Evolutionary conservation across 1,140 invertebrate genomes (phyloP).

Genomic region (Drosophila simulans): DNA sequence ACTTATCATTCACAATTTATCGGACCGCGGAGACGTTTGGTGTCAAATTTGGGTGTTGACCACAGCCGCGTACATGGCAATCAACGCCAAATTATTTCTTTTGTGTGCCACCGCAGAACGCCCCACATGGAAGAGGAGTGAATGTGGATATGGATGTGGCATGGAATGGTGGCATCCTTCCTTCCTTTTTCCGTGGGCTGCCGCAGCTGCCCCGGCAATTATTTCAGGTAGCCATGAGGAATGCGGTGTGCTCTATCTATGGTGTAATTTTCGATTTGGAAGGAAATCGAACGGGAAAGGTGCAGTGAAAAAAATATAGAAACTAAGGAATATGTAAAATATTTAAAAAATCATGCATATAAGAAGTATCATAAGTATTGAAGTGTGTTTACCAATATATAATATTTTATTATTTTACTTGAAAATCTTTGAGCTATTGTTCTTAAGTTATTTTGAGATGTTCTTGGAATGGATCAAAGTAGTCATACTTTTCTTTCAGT

Average conservation of each 20-base stretch:
- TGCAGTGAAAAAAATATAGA: background rate
- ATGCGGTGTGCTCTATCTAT: conserved; percentile 55
- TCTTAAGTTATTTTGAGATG: too few species aligned
- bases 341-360: too few species aligned
- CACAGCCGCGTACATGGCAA: conserved; percentile 78
- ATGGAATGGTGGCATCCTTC: conserved; percentile 33
- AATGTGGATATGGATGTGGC: background rate
- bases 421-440: background rate
- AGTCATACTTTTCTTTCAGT: conserved; percentile 14
- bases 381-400: too few species aligned
- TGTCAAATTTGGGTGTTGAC: conserved; percentile 81
- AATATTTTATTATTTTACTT: too few species aligned
- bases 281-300: conserved; percentile 22
- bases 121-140: conserved; percentile 21
- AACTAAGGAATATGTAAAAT: too few species aligned
- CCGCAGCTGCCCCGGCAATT: conserved; percentile 61
- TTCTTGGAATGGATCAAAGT: background rate
- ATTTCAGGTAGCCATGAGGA: conserved; percentile 73
- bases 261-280: conserved; percentile 53
- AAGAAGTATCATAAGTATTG: too few species aligned
- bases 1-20: conserved; percentile 74
- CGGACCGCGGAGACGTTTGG: conserved; percentile 53
- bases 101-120: conserved; percentile 55
- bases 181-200: conserved; percentile 58
- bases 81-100: conserved; percentile 79